A percentile compares a stretch with the other conserved stretches of the same genome.
Evolutionary conservation across 2,888 invertebrate species (phyloP).

Genomic region (Boloria euphrosyne): DNA sequence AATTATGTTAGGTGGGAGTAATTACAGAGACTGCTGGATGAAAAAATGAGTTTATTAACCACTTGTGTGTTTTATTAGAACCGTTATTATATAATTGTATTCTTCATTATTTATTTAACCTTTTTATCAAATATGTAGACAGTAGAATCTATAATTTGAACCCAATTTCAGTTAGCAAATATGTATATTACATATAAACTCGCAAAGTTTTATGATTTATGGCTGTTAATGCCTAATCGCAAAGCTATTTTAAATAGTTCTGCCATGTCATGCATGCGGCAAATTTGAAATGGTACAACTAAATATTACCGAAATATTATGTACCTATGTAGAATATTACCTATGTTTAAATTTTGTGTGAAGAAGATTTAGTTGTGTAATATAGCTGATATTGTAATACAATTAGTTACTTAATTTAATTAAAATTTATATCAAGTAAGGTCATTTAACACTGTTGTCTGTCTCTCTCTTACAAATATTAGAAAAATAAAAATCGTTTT

Average conservation of each 20-base stretch:
- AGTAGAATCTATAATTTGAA: neutral
- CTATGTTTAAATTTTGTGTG: neutral
- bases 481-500: too few species aligned
- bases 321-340: neutral
- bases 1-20: too few species aligned
- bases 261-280: slow-evolving; percentile 8
- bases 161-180: neutral
- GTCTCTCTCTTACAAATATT: too few species aligned
- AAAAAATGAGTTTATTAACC: too few species aligned
- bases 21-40: too few species aligned
- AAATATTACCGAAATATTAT: neutral
- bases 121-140: neutral
- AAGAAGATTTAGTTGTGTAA: too few species aligned
- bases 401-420: too few species aligned
- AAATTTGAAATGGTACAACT: neutral
- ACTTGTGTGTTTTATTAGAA: too few species aligned
- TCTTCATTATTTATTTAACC: neutral
- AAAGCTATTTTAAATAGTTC: slow-evolving; percentile 7
- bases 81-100: too few species aligned
- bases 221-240: slow-evolving; percentile 3
- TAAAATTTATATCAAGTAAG: too few species aligned
- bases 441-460: too few species aligned
- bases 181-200: neutral
- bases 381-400: too few species aligned
- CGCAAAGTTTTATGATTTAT: slow-evolving; percentile 16